Percentiles rank a stretch among this genome's conserved stretches.
These are phyloP conservation scores for Nebria ingens DNA, from an alignment of 1,140 invertebrate species.

Conservation along the genomic window DNA sequence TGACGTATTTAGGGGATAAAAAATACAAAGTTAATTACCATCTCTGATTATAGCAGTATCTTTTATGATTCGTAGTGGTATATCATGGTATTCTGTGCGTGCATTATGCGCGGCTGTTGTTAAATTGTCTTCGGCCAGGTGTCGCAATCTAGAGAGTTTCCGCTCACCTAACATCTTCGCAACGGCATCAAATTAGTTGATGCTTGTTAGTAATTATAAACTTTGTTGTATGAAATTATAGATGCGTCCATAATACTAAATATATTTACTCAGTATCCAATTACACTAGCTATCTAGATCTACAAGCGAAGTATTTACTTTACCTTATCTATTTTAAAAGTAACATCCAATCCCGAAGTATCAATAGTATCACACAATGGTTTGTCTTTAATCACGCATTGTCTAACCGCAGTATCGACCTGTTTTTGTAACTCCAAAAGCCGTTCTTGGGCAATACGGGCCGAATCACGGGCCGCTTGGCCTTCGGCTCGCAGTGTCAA, in stretches of 20 bases:
- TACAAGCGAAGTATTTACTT: constrained; percentile 10
- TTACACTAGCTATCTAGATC: not conserved
- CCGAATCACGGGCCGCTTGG: constrained; percentile 16
- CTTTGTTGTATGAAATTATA: not conserved
- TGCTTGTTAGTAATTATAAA: not conserved
- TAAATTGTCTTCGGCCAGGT: constrained; percentile 19
- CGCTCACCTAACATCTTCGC: constrained; percentile 17
- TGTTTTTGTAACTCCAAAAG: constrained; percentile 43
- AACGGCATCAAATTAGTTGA: not conserved
- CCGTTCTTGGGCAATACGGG: constrained; percentile 20
- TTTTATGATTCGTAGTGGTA: constrained; percentile 14
- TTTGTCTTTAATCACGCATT: constrained; percentile 46
- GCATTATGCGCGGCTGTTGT: constrained; percentile 17
- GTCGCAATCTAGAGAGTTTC: constrained; percentile 16
- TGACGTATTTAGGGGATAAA: no score
- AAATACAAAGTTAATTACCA: no score
- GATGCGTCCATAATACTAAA: not conserved
- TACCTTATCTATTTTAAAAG: constrained; percentile 24
- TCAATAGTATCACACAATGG: constrained; percentile 55
- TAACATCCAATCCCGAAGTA: constrained; percentile 40
- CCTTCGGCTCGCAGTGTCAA: constrained; percentile 39
- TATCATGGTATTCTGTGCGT: constrained; percentile 18
- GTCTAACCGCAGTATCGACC: constrained; percentile 43
- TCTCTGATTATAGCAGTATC: no score
- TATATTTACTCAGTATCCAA: not conserved